phyloP scores from a whole-genome alignment of 2,113 vertebrate genomes.

The Plotosus lineatus region DNA sequence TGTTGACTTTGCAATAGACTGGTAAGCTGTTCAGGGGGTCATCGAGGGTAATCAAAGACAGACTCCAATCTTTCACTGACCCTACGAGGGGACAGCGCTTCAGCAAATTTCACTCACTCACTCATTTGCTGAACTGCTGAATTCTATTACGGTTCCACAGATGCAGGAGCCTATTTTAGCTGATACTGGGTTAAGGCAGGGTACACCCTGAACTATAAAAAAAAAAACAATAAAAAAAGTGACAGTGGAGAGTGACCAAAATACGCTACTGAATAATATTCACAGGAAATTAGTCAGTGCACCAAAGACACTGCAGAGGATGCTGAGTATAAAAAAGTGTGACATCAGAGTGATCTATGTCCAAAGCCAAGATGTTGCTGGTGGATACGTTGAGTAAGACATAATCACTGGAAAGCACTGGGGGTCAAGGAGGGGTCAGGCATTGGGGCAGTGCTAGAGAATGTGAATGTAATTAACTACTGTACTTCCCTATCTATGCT shows the following conservation, averaged over 20 bases:
- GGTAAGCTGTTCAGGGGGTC: no score
- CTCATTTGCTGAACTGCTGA: no score
- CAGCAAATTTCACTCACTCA: no score
- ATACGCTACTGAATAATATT: constrained; percentile 3
- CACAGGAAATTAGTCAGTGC: background rate
- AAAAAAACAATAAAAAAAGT: no score
- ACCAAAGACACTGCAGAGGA: constrained; percentile 21
- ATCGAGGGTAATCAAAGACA: no score
- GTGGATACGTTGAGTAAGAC: constrained; percentile 30
- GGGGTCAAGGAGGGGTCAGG: background rate
- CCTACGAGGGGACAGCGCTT: no score
- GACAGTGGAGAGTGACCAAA: constrained; percentile 44
- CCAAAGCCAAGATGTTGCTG: constrained; percentile 7
- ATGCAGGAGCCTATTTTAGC: no score
- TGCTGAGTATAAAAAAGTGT: constrained; percentile 17
- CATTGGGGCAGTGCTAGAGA: background rate
- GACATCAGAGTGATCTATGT: constrained; percentile 12
- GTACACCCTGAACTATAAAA: no score
- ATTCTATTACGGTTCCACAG: no score
- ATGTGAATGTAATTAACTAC: background rate
- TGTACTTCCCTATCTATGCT: background rate
- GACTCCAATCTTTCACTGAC: no score
- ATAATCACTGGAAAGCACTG: constrained; percentile 22
- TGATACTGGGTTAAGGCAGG: no score
- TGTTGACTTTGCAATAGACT: no score